These are phyloP conservation scores for Brachyhypopomus occidentalis DNA, from an alignment of 2,113 vertebrate species.

Conservation along the genomic window DNA sequence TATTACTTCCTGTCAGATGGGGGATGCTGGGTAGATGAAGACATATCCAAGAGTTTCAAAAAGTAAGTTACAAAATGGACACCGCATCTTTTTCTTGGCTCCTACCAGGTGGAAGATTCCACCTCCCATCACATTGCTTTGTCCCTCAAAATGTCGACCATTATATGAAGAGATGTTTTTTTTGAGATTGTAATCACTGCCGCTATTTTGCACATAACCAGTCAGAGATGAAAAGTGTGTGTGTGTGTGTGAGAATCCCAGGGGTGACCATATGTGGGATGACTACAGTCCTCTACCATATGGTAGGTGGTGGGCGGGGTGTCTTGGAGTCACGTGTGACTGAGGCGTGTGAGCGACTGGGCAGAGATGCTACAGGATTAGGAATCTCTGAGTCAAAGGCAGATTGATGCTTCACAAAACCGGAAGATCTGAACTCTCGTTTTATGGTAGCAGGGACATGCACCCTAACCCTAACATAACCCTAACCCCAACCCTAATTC, in stretches of 20 bases:
- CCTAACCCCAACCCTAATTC: no score
- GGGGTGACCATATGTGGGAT: conserved; percentile 41
- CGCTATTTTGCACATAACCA: conserved; percentile 10
- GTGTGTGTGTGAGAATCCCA: conserved; percentile 27
- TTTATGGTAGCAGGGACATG: no score
- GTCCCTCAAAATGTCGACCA: conserved; percentile 42
- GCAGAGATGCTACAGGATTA: no score
- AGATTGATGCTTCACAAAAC: conserved; percentile 27
- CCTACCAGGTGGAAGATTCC: neutral
- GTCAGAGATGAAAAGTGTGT: conserved; percentile 28
- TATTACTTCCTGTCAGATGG: neutral
- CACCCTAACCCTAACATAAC: no score
- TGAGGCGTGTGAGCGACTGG: neutral
- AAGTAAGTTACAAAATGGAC: neutral
- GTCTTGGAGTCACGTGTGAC: conserved; percentile 22
- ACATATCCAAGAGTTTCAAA: conserved; percentile 8
- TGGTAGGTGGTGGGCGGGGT: conserved; percentile 34
- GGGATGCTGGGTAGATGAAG: neutral
- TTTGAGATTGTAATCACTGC: conserved; percentile 9
- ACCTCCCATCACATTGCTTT: conserved; percentile 25
- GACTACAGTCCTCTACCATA: conserved; percentile 48
- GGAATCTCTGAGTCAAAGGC: neutral
- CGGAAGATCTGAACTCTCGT: neutral
- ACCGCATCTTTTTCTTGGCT: neutral
- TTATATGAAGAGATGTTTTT: neutral